These are phyloP conservation scores for Pelvicachromis taeniatus DNA, from an alignment of 2,113 vertebrate species.

Conservation along the genomic window DNA sequence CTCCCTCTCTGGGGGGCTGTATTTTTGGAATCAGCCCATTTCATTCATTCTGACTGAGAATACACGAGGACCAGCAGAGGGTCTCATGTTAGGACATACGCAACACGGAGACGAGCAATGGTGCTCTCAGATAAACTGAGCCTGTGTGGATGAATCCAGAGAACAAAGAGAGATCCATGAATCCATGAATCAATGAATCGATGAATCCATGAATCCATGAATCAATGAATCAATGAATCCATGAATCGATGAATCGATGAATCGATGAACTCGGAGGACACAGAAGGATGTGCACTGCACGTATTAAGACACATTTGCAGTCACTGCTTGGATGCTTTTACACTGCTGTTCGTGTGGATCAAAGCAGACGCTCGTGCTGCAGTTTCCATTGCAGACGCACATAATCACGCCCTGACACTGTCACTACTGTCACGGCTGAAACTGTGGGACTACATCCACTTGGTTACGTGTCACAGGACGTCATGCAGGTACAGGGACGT, in stretches of 20 bases:
- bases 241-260: rapidly evolving
- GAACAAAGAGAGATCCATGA: no score
- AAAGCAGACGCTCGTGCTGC: no score
- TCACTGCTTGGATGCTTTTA: neutral
- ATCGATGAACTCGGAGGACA: neutral
- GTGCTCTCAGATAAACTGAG: neutral
- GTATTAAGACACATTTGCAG: neutral
- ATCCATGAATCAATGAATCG: neutral
- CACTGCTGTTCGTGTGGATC: no score
- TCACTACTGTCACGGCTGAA: no score
- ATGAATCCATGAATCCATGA: neutral
- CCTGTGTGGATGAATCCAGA: rapidly evolving
- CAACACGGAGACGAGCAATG: neutral
- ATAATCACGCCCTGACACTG: no score
- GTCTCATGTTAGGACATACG: slow-evolving; percentile 25
- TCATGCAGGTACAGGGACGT: no score
- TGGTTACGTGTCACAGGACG: neutral
- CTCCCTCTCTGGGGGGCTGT: slow-evolving; percentile 39
- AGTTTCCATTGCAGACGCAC: no score
- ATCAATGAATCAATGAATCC: neutral
- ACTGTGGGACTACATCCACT: neutral
- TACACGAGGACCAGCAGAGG: slow-evolving; percentile 39
- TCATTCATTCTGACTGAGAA: slow-evolving; percentile 54
- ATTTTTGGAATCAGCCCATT: slow-evolving; percentile 66
- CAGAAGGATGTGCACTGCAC: neutral